Evolutionary conservation across 2,888 invertebrate species (phyloP).

Genomic region (Acleris cristana): DNA sequence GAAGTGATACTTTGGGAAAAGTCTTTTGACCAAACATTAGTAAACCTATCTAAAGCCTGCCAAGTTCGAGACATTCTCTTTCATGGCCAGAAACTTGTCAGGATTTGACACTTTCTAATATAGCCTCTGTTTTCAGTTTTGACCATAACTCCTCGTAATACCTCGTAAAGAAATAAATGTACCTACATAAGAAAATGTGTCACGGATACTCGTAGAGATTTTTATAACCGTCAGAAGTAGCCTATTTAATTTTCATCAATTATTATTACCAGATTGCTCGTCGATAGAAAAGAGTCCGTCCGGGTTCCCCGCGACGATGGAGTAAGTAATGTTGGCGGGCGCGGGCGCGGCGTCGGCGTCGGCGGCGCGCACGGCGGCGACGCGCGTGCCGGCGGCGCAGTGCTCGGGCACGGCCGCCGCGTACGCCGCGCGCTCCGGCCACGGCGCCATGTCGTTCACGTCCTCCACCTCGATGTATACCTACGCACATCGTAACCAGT

Average conservation of each 20-base stretch:
- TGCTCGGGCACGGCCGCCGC: constrained; percentile 92
- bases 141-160: too few species aligned
- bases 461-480: constrained; percentile 89
- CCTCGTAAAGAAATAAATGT: too few species aligned
- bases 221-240: too few species aligned
- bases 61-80: neutral
- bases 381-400: constrained; percentile 87
- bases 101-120: too few species aligned
- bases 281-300: constrained; percentile 96
- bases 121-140: too few species aligned
- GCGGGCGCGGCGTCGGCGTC: constrained; percentile 92
- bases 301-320: constrained; percentile 95
- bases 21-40: too few species aligned
- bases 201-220: too few species aligned
- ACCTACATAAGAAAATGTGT: too few species aligned
- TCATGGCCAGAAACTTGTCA: too few species aligned
- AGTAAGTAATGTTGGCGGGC: constrained; percentile 87
- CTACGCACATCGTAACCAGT: constrained; percentile 43
- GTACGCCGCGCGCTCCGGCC: constrained; percentile 94
- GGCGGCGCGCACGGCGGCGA: constrained; percentile 89
- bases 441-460: constrained; percentile 97
- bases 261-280: constrained; percentile 87
- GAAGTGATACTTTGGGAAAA: too few species aligned
- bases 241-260: neutral
- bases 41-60: neutral